Base-by-base conservation (phyloP, 37 sponge, comb jelly and placozoan species). In the Halichondria panicea region DNA sequence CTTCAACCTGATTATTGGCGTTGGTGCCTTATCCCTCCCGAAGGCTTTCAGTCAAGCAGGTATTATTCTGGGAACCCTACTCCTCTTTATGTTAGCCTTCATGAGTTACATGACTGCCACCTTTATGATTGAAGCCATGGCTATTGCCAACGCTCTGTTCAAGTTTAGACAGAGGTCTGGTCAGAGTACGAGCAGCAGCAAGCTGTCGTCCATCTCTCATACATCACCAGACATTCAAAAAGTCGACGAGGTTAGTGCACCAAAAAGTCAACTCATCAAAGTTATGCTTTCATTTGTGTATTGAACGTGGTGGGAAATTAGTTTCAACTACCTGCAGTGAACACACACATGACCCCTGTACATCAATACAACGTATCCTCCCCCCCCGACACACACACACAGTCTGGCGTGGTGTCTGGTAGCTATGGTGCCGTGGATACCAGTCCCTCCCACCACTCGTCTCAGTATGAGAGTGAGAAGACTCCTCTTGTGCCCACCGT, bases 1-100 rank as follows among this genome's bases (percentile, higher is more conserved):
- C 59, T 93, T 99, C 88, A 99, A 99, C 77, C 77, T 99, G 79
- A 87, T 99, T 27, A 85, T 99, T 11, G 99, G 99, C 18, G 88
- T 89, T 39, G 99, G 99, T 15, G 94, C 86, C 0, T 76, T 99
- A 45, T 64, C 96, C 42, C 76, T 99, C 36, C 99, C 99, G 37
- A 66, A 80, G 48, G 96, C 96, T 28, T 95, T 99, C 83, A 86
- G 73, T 35, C 46, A 85, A 18, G 96, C 94, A 0, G 99, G 99
- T 19, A 78, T 91, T 56, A 63, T 89, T 9, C 63, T 92, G 30
- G 97, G 92, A 25, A 80, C 90, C n/a, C 19, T 91, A 2, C 85
- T 99, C 11, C 73, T 99, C 38, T 30, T 77, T 28, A 35, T 90
- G 4, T 86, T 99, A 44, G 88, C 88, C 74, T 69, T 85, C 34